Base-by-base conservation (phyloP, 2,888 invertebrate genomes). In the Laothoe populi region DNA sequence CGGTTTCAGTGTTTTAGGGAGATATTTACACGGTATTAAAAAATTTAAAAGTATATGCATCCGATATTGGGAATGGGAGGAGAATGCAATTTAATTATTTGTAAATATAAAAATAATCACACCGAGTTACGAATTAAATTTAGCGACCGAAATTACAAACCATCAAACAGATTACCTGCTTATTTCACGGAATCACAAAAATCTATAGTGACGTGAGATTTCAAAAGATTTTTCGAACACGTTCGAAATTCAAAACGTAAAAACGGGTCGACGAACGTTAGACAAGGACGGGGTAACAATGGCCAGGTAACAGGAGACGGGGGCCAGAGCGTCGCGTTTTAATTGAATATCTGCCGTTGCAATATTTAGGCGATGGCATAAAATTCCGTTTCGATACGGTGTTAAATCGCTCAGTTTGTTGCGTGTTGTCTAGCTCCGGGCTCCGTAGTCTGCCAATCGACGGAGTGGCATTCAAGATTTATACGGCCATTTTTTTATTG, bases 301-400 rank as follows among this genome's bases (percentile, higher is more conserved):
- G 70, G 79, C 16, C 86, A 86, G 86, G 86, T 86, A 86, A 78
- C 71, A 75, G 73, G 73, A 79, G 75, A 72, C 75, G 72, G 72
- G 74, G 71, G 23, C 68, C 70, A 68, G 65, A 66, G 40, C 60
- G 40, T 49, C 35, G 16, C 49, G 26, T 40, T 42, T 61, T 61
- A 61, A 53, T 53, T 53, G 31, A 53, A 53, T 53, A 53, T 53
- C 35, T 53, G 19, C 53, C 53, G 26, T 10, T 49, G 53, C 53
- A 53, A 53, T 35, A 53, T 53, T 53, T 31, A 53, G 35, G 53
- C 53, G 53, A 11, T 35, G n/a, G 35, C 35, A 35, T 35, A 53
- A 35, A 53, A 53, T 53, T 35, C 31, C 53, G 31, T 53, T 53
- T 53, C 19, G 31, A 31, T 35, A 35, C 53, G 31, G 31, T 53